Base-by-base conservation (phyloP, 2,888 invertebrate genomes). In the Mythimna pallens region DNA sequence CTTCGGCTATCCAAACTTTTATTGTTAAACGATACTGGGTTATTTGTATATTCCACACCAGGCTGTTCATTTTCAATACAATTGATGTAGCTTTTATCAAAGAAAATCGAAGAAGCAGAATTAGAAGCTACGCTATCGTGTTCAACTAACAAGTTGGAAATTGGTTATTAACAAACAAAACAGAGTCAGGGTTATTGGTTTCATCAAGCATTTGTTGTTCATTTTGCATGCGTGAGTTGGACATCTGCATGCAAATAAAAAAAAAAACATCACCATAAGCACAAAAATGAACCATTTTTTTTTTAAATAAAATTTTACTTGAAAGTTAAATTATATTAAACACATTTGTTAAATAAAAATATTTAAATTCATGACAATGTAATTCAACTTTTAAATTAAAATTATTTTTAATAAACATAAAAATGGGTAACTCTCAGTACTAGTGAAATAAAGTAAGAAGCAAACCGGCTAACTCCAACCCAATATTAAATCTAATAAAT, bases 131-230 rank as follows among this genome's bases (percentile, higher is more conserved):
- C 1, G 63, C 63, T 63, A 63, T 30, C 63, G 20, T 30, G 47
- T 30, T 47, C 76, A 36, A 65, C 64, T 52, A 65, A n/a, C n/a
- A 65, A 65, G 64, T 65, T 52, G 64, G 64, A 34, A 65, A 65
- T 65, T 65, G 64, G 64, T 65, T 65, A 65, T 65, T 52, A 52
- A 52, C 6, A 65, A 65, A 65, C 52, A 65, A 52, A 52, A 36
- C 64, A 25, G 25, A 52, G 34, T 52, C 64, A 65, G 34, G 52
- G 64, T 65, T 65, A 65, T 65, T 52, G 34, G 64, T 34, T 65
- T 65, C 3, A 65, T 65, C 30, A 63, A 63, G 63, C 12, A 14
- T 8, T 14, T 63, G 63, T 25, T 30, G 63, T 63, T 63, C 25
- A 63, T 63, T 63, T 63, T 63, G 63, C 1, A 63, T 47, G 63